These are phyloP conservation scores for Chelonia mydas DNA, from an alignment of 2,797 vertebrate species.

Conservation along the genomic window DNA sequence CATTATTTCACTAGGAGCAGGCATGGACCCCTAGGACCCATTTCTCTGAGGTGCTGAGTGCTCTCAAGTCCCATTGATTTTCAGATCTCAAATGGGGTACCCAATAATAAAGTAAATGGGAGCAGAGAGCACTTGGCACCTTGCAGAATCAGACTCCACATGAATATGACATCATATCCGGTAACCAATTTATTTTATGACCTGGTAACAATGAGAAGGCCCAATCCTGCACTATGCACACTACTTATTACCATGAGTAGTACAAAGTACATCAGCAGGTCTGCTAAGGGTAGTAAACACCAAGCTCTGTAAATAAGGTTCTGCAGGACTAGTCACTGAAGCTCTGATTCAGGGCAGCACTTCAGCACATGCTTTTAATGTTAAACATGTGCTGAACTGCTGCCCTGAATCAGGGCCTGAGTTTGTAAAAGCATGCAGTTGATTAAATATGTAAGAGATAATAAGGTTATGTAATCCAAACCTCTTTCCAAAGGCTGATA, in stretches of 20 bases:
- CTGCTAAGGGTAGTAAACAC: background rate
- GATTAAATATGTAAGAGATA: background rate
- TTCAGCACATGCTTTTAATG: background rate
- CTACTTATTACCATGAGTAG: background rate
- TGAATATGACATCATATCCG: background rate
- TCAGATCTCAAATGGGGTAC: background rate
- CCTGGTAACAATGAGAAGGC: background rate
- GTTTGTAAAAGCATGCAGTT: background rate
- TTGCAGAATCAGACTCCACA: background rate
- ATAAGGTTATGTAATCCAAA: background rate
- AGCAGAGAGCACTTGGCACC: background rate
- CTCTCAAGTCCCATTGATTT: background rate
- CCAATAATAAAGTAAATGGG: background rate
- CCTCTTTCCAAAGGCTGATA: background rate
- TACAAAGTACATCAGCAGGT: background rate
- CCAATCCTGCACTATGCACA: background rate
- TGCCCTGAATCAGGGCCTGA: background rate
- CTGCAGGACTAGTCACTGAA: background rate
- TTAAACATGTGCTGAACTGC: background rate
- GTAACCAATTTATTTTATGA: background rate
- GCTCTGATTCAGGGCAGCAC: background rate
- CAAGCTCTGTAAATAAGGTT: background rate
- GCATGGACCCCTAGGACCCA: background rate
- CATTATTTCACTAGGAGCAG: background rate
- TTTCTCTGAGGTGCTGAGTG: background rate